phyloP scores from a whole-genome alignment of 2,888 invertebrate species.

The Osedax fenrisi region DNA sequence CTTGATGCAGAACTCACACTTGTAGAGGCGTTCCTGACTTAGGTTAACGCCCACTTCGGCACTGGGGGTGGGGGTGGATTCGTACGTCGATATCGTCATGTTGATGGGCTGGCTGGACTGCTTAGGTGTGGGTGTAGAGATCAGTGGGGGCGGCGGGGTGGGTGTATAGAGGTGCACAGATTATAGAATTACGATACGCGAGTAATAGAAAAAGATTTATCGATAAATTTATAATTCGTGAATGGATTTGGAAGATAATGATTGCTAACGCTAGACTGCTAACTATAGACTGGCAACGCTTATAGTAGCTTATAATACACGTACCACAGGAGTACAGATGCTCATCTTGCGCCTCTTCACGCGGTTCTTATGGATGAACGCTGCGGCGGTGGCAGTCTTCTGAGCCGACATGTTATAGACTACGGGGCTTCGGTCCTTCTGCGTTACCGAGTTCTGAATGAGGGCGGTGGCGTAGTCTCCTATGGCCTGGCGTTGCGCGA shows the following conservation, averaged over 20 bases:
- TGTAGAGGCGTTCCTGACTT: slow-evolving; percentile 35
- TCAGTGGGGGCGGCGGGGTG: not conserved
- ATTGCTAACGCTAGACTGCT: no score
- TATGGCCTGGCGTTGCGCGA: not conserved
- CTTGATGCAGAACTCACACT: slow-evolving; percentile 36
- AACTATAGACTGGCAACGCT: no score
- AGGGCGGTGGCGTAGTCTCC: slow-evolving; percentile 6
- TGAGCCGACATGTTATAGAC: not conserved
- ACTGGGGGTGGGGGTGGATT: not conserved
- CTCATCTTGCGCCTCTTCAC: no score
- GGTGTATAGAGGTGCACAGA: no score
- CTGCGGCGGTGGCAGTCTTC: not conserved
- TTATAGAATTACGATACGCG: no score
- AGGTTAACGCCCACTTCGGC: slow-evolving; percentile 19
- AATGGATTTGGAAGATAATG: no score
- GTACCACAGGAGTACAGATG: no score
- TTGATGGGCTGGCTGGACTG: not conserved
- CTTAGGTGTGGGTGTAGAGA: not conserved
- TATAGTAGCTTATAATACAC: no score
- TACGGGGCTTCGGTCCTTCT: not conserved
- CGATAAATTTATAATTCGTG: no score
- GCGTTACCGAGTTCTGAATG: not conserved
- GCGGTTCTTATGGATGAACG: no score
- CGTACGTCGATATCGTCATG: not conserved
- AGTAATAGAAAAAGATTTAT: no score